Conservation (phyloP, 2,113 vertebrate genomes). For the Oxyura jamaicensis region DNA sequence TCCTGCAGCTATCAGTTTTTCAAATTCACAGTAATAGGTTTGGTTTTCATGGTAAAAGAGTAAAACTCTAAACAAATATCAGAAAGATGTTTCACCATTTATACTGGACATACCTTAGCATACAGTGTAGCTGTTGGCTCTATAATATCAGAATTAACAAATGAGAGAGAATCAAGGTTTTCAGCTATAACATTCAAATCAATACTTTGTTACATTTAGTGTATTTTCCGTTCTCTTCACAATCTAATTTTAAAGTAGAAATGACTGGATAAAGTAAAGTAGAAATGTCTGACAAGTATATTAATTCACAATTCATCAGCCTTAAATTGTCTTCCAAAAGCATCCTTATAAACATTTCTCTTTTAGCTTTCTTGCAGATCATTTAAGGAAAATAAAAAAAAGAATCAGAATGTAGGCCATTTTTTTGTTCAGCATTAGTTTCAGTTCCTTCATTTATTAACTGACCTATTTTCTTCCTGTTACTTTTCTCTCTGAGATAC, state of each 20-base stretch:
- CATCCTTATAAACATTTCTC: neutral
- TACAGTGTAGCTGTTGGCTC: neutral
- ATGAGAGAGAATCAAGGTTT: neutral
- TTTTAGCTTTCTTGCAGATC: neutral
- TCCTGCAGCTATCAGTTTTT: neutral
- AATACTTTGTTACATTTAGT: neutral
- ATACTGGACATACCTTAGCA: neutral
- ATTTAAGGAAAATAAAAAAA: neutral
- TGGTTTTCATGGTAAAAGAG: neutral
- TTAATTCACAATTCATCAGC: neutral
- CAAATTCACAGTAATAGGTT: neutral
- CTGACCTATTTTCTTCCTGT: constrained; percentile 37
- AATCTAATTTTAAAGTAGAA: neutral
- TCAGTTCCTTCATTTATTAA: constrained; percentile 21
- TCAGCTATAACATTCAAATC: neutral
- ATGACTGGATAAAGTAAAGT: neutral
- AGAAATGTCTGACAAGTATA: neutral
- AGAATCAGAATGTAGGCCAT: neutral
- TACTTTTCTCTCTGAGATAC: constrained; percentile 8
- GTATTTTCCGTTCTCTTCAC: neutral
- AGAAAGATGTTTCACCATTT: neutral
- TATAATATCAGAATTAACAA: neutral
- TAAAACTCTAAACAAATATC: neutral
- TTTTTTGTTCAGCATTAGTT: constrained; percentile 13
- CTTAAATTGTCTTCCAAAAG: neutral